These are phyloP conservation scores for Cairina moschata DNA, from an alignment of 2,113 vertebrate species.

Conservation along the genomic window DNA sequence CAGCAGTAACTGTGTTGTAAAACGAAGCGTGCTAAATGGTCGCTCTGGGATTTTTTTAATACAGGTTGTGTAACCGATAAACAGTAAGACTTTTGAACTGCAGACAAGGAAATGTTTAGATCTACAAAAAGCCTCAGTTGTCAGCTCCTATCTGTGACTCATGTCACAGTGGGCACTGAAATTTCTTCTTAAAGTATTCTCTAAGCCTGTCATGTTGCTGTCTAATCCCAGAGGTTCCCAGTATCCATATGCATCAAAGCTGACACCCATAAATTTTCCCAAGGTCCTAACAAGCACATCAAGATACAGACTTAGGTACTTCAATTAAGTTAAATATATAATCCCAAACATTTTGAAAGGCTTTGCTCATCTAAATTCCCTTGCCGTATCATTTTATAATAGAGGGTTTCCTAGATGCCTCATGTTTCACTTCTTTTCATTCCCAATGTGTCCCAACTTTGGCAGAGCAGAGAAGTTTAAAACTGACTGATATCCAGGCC, in stretches of 20 bases:
- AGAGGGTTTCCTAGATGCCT: neutral
- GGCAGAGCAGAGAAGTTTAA: neutral
- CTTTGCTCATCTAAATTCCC: neutral
- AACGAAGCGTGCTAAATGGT: neutral
- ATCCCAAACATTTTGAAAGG: neutral
- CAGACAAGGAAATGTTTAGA: neutral
- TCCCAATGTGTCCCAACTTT: neutral
- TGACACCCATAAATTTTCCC: neutral
- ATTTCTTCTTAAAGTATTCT: neutral
- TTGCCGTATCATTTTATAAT: neutral
- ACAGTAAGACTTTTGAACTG: neutral
- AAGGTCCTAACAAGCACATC: neutral
- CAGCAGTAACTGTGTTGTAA: neutral
- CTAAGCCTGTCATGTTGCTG: neutral
- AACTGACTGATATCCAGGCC: neutral
- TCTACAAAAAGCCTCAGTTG: neutral
- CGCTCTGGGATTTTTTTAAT: neutral
- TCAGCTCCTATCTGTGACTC: neutral
- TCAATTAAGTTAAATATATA: neutral
- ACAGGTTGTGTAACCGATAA: neutral
- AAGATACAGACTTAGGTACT: neutral
- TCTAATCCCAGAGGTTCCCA: neutral
- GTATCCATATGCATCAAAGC: neutral
- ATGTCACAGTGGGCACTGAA: neutral
- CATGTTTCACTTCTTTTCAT: neutral